Evolutionary conservation across 2,888 invertebrate genomes (phyloP).

Genomic region (Lasioglossum calceatum): DNA sequence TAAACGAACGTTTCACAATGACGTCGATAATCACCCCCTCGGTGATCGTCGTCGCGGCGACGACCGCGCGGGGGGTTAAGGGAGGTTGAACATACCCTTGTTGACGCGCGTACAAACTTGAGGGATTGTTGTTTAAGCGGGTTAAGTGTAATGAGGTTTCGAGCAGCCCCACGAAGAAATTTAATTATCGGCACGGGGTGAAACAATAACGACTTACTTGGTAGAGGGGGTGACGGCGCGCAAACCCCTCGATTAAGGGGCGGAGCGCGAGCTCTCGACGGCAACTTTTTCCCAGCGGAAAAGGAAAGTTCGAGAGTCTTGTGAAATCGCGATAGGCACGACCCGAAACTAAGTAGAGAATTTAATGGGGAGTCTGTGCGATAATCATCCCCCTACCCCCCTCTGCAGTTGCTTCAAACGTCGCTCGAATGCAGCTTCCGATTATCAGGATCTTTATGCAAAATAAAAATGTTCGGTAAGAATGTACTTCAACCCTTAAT

Average conservation of each 20-base stretch:
- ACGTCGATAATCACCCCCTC: constrained; percentile 32
- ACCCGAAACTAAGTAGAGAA: neutral
- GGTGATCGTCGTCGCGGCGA: constrained; percentile 1
- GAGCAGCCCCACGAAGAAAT: constrained; percentile 60
- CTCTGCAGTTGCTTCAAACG: neutral
- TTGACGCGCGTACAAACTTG: constrained; percentile 49
- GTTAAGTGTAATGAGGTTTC: constrained; percentile 64
- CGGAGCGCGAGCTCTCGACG: neutral
- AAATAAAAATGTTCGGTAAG: no score
- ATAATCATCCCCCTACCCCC: neutral
- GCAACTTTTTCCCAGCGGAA: neutral
- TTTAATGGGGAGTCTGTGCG: neutral
- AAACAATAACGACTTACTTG: constrained; percentile 61
- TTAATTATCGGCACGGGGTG: constrained; percentile 62
- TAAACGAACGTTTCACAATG: constrained; percentile 28
- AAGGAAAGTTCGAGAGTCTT: constrained; percentile 3
- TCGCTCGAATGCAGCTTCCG: neutral
- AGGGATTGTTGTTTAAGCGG: constrained; percentile 60
- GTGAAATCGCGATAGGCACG: neutral
- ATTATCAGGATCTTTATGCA: no score
- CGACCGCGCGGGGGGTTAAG: neutral
- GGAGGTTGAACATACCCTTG: constrained; percentile 28
- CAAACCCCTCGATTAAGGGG: neutral
- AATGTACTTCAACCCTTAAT: neutral
- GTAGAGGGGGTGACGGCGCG: neutral